Evolutionary conservation across 2,888 invertebrate genomes (phyloP).

Genomic region (Sinelater perroti): DNA sequence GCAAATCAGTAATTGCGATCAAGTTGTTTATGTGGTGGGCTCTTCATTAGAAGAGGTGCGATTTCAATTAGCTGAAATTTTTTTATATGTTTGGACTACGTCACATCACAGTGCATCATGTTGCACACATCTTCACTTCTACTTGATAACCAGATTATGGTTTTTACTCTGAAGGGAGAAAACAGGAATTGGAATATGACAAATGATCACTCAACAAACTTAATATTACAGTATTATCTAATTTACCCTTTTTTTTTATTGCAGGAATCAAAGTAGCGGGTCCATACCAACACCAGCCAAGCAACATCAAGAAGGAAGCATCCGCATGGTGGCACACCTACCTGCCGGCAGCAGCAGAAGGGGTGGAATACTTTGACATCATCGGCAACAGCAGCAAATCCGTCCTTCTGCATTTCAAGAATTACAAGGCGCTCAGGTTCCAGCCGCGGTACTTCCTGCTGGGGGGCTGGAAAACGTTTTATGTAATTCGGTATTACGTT

Average conservation of each 20-base stretch:
- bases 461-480: conserved; percentile 46
- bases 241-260: conserved; percentile 34
- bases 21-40: no score
- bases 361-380: conserved; percentile 43
- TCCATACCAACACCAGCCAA: conserved; percentile 26
- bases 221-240: no score
- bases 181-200: no score
- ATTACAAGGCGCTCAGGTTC: conserved; percentile 42
- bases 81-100: no score
- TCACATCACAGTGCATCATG: no score
- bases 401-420: conserved; percentile 27
- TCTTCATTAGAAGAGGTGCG: no score
- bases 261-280: conserved; percentile 41
- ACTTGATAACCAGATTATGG: no score
- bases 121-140: no score
- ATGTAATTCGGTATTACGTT: conserved; percentile 43
- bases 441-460: conserved; percentile 43
- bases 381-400: conserved; percentile 44
- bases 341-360: conserved; percentile 44
- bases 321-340: conserved; percentile 40
- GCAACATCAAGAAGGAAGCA: background rate
- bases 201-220: no score
- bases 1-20: no score
- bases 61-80: no score
- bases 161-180: no score